These are phyloP conservation scores for Morone saxatilis DNA, from an alignment of 2,113 vertebrate species.

Conservation along the genomic window DNA sequence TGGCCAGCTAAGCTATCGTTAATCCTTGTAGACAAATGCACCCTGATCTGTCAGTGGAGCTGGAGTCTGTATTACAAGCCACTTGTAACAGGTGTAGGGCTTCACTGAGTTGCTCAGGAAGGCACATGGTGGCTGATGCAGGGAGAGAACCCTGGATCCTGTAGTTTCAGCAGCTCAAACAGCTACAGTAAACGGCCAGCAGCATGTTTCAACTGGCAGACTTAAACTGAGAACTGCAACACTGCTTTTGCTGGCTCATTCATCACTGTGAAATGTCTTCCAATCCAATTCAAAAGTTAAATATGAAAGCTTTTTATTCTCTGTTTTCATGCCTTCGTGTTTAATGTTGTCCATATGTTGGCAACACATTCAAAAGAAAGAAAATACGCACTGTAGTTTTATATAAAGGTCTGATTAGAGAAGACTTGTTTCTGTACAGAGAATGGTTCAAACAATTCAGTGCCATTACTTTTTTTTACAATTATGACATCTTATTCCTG, in stretches of 20 bases:
- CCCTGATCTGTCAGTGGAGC: not conserved
- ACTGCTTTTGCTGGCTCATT: not conserved
- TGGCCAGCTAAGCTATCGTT: no score
- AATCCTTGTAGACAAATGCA: no score
- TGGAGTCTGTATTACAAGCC: not conserved
- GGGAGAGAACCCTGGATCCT: not conserved
- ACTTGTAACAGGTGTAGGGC: not conserved
- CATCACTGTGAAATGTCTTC: conserved; percentile 29
- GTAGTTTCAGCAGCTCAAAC: not conserved
- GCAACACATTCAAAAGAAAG: not conserved
- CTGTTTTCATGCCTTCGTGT: not conserved
- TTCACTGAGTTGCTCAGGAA: not conserved
- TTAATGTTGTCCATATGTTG: not conserved
- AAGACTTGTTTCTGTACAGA: not conserved
- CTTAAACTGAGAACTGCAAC: not conserved
- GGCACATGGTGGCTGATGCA: not conserved
- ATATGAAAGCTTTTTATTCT: not conserved
- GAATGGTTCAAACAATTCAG: conserved; percentile 46
- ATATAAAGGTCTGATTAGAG: not conserved
- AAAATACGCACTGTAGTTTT: conserved; percentile 1
- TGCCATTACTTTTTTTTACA: conserved; percentile 62
- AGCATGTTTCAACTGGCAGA: not conserved
- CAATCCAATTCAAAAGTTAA: not conserved
- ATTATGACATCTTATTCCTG: conserved; percentile 40
- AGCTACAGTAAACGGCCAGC: not conserved